Evolutionary conservation across 2,113 vertebrate genomes (phyloP), one percentile per base, ranked within the genome.

Genomic region (Coturnix japonica): DNA sequence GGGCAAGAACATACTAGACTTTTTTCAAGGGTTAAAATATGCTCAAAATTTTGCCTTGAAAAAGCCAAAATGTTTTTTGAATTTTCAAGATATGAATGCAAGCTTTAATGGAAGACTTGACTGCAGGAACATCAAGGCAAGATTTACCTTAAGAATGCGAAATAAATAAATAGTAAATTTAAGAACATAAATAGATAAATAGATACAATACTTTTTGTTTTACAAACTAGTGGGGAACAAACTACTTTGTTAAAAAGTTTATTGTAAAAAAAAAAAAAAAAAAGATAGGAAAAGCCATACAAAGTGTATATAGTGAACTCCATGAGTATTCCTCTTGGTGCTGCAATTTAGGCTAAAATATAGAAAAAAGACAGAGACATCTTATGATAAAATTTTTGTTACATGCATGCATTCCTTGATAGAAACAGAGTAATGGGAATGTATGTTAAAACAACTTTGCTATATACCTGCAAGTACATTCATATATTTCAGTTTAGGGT

Each of bases 401-500:
- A 44, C 5, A 9, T 22, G 51, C 64, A 88, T 13, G 16, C 3
- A 53, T 77, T 63, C 76, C 37, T 63, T 80, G 23, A 35, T 20
- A 85, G 67, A 84, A 87, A 73, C 11, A 81, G 46, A 82, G 16
- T 18, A 77, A 72, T 60, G 47, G 78, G 67, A 71, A 78, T 79
- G 71, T 85, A 57, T 85, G 44, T 33, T 91, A 82, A 94, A 95
- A 79, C 35, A 91, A 20, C 43, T 91, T 76, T 65, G 87, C 60
- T 30, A n/a, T 80, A 85, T 67, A 46, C 63, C 81, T 86, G 81
- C 18, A 81, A 25, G 67, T 93, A 95, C 95, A 97, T 98, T 97
- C 74, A 95, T 98, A 98, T 97, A 96, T 98, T 98, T 98, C 94
- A 64, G 78, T 97, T 95, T 97, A 97, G 96, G 97, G 97, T 97